phyloP scores from a whole-genome alignment of 2,797 vertebrate species.

The Sebastes taczanowskii region DNA sequence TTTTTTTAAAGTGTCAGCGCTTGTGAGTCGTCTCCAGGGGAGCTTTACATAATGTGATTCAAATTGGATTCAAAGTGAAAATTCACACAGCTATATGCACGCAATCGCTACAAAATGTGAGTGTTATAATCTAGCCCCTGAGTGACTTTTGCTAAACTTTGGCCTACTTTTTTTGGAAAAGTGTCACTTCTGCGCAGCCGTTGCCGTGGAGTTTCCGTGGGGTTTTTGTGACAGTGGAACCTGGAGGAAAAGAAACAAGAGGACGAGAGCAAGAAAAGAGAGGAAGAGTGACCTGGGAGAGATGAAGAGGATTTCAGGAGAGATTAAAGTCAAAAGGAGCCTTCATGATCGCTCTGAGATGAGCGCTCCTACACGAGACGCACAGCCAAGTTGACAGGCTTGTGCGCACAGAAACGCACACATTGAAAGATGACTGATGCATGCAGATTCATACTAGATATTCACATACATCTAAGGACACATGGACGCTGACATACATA shows the following conservation, averaged over 20 bases:
- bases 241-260: conserved; percentile 64
- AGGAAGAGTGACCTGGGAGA: conserved; percentile 68
- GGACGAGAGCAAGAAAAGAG: conserved; percentile 41
- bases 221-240: conserved; percentile 68
- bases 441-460: neutral
- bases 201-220: conserved; percentile 18
- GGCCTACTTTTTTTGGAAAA: conserved; percentile 62
- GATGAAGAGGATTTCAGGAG: conserved; percentile 68
- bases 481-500: conserved; percentile 10
- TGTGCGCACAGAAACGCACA: conserved; percentile 11
- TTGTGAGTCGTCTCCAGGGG: conserved; percentile 33
- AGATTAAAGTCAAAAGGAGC: conserved; percentile 78
- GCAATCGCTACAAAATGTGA: conserved; percentile 39
- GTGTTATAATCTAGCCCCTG: conserved; percentile 56
- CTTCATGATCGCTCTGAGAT: conserved; percentile 66
- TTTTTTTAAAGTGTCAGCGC: conserved; percentile 1
- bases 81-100: conserved; percentile 53
- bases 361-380: conserved; percentile 42
- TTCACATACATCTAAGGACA: conserved; percentile 14
- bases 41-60: conserved; percentile 68
- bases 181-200: conserved; percentile 50
- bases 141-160: conserved; percentile 65
- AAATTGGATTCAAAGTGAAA: conserved; percentile 63
- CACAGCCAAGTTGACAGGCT: conserved; percentile 66
- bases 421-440: conserved; percentile 37